Percentiles rank a stretch among this genome's conserved stretches.
Evolutionary conservation across 2,888 invertebrate genomes (phyloP).

Genomic region (Heteropelma amictum): DNA sequence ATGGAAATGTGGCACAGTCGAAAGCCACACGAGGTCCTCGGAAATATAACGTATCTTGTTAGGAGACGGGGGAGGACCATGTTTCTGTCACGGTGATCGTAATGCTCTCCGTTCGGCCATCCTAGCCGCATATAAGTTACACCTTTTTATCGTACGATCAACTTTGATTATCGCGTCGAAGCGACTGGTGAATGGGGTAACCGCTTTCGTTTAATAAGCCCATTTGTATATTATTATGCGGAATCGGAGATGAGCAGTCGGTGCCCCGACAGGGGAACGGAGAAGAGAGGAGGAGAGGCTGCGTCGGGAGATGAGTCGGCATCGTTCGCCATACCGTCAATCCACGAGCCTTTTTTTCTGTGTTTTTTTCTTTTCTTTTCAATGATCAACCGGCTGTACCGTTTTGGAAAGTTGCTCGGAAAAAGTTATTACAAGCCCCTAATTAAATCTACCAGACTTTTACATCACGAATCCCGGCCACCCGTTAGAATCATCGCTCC

Average conservation of each 20-base stretch:
- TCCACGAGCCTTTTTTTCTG: background rate
- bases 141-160: conserved; percentile 59
- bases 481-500: background rate
- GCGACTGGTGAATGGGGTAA: conserved; percentile 32
- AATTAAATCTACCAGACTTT: background rate
- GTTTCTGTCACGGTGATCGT: conserved; percentile 22
- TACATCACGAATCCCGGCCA: background rate
- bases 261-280: background rate
- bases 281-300: background rate
- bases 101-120: conserved; percentile 6
- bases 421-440: background rate
- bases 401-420: background rate
- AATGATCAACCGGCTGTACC: background rate
- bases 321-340: conserved; percentile 4
- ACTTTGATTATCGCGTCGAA: conserved; percentile 55
- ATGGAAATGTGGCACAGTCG: conserved; percentile 41
- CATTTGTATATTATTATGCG: conserved; percentile 55
- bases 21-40: conserved; percentile 17
- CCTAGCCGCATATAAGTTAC: conserved; percentile 36
- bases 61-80: conserved; percentile 32
- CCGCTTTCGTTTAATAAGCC: conserved; percentile 53
- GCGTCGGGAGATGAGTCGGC: background rate
- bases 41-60: conserved; percentile 19
- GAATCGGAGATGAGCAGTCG: conserved; percentile 18
- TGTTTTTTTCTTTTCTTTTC: background rate